Base-by-base conservation (phyloP, 2,888 invertebrate species). In the Drosophila maculinotata region DNA sequence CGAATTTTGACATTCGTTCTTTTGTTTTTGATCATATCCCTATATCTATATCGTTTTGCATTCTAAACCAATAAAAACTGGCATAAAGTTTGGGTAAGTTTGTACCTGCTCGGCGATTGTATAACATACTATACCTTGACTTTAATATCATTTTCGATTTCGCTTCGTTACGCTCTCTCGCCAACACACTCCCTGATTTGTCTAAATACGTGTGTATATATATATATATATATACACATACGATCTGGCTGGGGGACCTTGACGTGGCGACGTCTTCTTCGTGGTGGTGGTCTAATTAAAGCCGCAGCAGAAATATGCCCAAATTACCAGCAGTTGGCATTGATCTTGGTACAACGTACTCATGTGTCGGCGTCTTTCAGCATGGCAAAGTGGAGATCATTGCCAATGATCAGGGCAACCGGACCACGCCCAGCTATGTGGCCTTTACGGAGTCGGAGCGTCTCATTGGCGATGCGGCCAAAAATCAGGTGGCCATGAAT, bases 311-410 rank as follows among this genome's bases (percentile, higher is more conserved):
- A 17, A 74, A 64, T 26, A 90, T 90, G 96, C 91, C 89, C 73
- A 90, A 89, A 72, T 77, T 88, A 85, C 90, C 90, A 76, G 90
- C 91, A 28, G 83, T 90, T 87, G 90, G 91, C 84, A 90, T 91
- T 92, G 98, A 98, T 93, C 94, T 98, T 92, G 98, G 98, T 79
- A 98, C 98, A 79, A 98, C 97, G 64, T 98, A 97, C 92, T 98
- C 97, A 52, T 97, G 97, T 91, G 97, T 97, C 70, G 97, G 97
- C 76, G 97, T 97, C 73, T 97, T 97, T 94, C 96, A 96, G 92
- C 95, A 96, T 92, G 95, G 96, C 73, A 96, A 96, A 91, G 96
- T 96, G 79, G 96, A 96, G 91, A 96, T 96, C 84, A 95, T 96
- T 80, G 95, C 96, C 80, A 96, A 96, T 86, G 96, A 96, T 79